These are phyloP conservation scores for Vulpes ferrilata DNA, from an alignment of 2,113 vertebrate species.

Conservation along the genomic window DNA sequence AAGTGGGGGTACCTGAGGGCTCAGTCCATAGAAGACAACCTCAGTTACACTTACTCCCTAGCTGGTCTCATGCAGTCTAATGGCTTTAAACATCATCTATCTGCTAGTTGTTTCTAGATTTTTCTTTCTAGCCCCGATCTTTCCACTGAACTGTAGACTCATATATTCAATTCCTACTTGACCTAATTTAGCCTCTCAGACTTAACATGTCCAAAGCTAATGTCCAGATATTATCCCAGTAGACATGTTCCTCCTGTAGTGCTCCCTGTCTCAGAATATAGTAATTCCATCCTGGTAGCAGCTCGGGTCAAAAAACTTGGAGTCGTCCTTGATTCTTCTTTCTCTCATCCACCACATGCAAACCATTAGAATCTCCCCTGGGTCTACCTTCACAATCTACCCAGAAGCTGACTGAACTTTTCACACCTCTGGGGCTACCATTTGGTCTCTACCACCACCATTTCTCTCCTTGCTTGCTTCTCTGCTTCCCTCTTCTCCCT, in stretches of 20 bases:
- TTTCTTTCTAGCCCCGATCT: conserved; percentile 7
- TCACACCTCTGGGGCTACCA: not conserved
- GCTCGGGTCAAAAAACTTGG: not conserved
- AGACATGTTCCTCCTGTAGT: not conserved
- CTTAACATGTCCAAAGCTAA: not conserved
- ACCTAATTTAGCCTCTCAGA: conserved; percentile 1
- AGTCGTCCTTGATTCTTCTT: not conserved
- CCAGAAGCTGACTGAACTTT: not conserved
- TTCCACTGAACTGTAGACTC: not conserved
- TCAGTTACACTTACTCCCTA: not conserved
- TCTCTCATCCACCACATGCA: not conserved
- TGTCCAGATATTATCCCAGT: not conserved
- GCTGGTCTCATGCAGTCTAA: not conserved
- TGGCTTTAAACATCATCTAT: not conserved
- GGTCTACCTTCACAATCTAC: not conserved
- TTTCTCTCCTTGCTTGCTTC: not conserved
- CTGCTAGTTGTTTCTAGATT: not conserved
- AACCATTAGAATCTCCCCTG: not conserved
- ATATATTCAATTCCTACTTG: not conserved
- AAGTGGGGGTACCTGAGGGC: not conserved
- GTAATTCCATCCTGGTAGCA: not conserved
- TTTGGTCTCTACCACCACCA: not conserved
- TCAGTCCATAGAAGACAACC: not conserved
- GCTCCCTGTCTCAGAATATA: not conserved
- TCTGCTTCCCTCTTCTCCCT: not conserved